Conservation (phyloP, 2,888 invertebrate species). For the Selenia dentaria region DNA sequence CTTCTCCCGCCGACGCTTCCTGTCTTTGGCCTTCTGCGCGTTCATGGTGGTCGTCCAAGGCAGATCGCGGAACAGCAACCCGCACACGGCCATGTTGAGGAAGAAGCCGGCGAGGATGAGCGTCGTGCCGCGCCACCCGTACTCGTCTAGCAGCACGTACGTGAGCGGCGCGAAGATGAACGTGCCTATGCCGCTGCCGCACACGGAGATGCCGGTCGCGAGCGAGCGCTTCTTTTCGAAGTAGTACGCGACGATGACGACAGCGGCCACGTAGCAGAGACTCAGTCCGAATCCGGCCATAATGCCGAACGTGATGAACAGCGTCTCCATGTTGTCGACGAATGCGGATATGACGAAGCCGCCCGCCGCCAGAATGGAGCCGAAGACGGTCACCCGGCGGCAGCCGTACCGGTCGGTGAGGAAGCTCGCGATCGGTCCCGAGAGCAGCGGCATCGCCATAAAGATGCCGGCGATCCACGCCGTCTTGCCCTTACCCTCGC, state of each 20-base stretch:
- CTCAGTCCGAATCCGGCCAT: conserved; percentile 94
- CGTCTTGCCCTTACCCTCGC: conserved; percentile 93
- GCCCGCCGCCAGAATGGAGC: conserved; percentile 89
- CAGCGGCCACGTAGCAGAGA: conserved; percentile 95
- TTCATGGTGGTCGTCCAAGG: conserved; percentile 84
- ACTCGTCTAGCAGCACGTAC: conserved; percentile 89
- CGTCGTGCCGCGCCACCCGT: conserved; percentile 93
- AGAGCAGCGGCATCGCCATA: conserved; percentile 95
- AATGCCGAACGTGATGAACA: conserved; percentile 93
- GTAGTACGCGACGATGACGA: conserved; percentile 95
- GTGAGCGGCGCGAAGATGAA: conserved; percentile 94
- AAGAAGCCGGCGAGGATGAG: conserved; percentile 92
- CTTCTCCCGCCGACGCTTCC: conserved; percentile 85
- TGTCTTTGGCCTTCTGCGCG: conserved; percentile 85
- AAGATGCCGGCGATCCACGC: conserved; percentile 96
- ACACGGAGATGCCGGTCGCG: conserved; percentile 94
- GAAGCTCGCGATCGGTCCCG: conserved; percentile 93
- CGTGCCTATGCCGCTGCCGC: conserved; percentile 95
- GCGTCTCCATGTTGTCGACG: conserved; percentile 89
- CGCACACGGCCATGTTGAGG: conserved; percentile 92
- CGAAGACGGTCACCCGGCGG: conserved; percentile 90
- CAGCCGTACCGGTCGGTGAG: conserved; percentile 94
- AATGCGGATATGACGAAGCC: conserved; percentile 92
- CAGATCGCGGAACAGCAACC: conserved; percentile 91
- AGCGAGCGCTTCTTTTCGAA: conserved; percentile 93